Conservation (phyloP, 2,888 invertebrate species). For the Lathronympha strigana region DNA sequence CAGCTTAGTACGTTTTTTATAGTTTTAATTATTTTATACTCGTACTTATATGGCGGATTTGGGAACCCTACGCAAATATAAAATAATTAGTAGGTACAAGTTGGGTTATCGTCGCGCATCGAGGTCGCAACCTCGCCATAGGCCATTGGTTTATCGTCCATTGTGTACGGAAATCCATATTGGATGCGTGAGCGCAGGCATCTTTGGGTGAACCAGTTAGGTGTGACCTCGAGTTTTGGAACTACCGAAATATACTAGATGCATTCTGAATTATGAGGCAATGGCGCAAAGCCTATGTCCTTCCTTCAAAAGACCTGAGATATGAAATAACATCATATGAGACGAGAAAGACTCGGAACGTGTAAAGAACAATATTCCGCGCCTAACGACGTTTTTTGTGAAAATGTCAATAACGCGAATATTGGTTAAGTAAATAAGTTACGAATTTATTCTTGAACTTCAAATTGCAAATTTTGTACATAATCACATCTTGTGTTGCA, state of each 20-base stretch:
- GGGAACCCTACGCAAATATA: slow-evolving; percentile 21
- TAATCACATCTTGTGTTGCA: no score
- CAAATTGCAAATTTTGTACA: no score
- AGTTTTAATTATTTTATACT: slow-evolving; percentile 2
- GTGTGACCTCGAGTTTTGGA: background rate
- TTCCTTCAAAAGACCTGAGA: no score
- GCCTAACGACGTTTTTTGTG: no score
- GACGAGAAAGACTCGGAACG: no score
- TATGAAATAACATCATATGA: no score
- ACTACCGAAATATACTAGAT: background rate
- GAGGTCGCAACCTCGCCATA: slow-evolving; percentile 35
- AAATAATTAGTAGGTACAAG: slow-evolving; percentile 16
- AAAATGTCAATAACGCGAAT: no score
- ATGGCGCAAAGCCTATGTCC: no score
- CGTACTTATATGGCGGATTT: slow-evolving; percentile 12
- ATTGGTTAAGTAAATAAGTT: no score
- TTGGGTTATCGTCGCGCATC: slow-evolving; percentile 23
- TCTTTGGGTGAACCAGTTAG: background rate
- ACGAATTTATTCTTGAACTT: no score
- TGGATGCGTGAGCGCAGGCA: background rate
- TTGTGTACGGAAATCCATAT: slow-evolving; percentile 34
- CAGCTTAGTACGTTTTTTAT: slow-evolving; percentile 1
- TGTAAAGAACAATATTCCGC: no score
- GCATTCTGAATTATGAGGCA: no score
- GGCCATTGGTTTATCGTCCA: slow-evolving; percentile 37